phyloP scores from a whole-genome alignment of 2,888 invertebrate species.

The Phasia obesa region DNA sequence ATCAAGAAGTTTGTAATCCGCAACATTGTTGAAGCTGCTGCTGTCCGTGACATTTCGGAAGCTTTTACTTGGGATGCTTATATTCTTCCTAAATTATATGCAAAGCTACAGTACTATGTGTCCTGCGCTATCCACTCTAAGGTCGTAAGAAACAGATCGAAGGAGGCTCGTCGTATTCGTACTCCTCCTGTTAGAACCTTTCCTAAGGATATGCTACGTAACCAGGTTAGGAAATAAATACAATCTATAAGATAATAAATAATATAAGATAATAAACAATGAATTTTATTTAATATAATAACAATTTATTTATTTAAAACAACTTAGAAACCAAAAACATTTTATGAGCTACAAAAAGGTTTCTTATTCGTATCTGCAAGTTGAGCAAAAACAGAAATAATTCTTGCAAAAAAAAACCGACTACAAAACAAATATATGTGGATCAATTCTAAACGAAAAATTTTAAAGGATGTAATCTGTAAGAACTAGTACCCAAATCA shows the following conservation, averaged over 20 bases:
- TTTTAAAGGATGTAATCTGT: too few species aligned
- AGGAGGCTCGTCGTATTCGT: conserved; percentile 97
- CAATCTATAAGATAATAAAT: conserved; percentile 32
- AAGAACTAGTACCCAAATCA: too few species aligned
- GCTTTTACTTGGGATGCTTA: conserved; percentile 98
- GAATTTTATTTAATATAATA: too few species aligned
- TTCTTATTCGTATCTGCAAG: too few species aligned
- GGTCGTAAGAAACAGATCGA: conserved; percentile 98
- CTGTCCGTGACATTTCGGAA: conserved; percentile 98
- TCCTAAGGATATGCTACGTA: conserved; percentile 88
- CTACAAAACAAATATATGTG: too few species aligned
- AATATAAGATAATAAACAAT: too few species aligned
- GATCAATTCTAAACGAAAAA: too few species aligned
- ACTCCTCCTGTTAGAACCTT: conserved; percentile 97
- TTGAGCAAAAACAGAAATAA: too few species aligned
- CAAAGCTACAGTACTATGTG: conserved; percentile 99
- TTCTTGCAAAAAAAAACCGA: too few species aligned
- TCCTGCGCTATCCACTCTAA: conserved; percentile 99
- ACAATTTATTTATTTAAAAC: too few species aligned
- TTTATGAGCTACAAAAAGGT: too few species aligned
- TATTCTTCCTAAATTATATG: conserved; percentile 98
- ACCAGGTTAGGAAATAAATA: conserved; percentile 85
- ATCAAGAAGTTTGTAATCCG: conserved; percentile 99
- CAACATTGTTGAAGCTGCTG: conserved; percentile 99
- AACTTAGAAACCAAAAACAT: too few species aligned